Percentiles rank a stretch among this genome's conserved stretches.
phyloP scores from a whole-genome alignment of 2,797 vertebrate genomes.

The Jordanella pulchra region DNA sequence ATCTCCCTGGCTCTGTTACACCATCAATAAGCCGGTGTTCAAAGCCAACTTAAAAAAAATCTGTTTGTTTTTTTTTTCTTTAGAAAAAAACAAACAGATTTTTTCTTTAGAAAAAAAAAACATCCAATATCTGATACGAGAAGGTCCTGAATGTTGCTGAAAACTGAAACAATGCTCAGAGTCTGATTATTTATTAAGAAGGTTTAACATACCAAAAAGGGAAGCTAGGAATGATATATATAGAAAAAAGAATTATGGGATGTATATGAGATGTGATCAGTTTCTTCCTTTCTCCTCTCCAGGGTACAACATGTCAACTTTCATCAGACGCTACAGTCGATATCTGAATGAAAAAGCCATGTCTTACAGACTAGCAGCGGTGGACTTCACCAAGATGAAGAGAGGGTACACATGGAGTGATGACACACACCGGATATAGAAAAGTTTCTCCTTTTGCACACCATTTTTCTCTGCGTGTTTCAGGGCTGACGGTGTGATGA shows the following conservation, averaged over 20 bases:
- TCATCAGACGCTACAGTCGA: conserved; percentile 95
- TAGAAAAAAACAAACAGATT: too few relatives aligned
- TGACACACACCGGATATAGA: not conserved
- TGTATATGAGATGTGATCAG: conserved; percentile 5
- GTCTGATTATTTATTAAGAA: conserved; percentile 8
- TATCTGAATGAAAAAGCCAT: conserved; percentile 98
- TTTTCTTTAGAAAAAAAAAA: too few relatives aligned
- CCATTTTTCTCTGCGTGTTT: conserved; percentile 16
- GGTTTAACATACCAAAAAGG: not conserved
- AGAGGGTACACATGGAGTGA: conserved; percentile 82
- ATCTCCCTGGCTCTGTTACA: conserved; percentile 39
- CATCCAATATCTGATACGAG: conserved; percentile 21
- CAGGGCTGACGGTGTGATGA: conserved; percentile 91
- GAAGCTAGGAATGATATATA: not conserved
- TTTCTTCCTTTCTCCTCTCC: conserved; percentile 47
- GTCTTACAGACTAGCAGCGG: conserved; percentile 90
- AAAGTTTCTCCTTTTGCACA: not conserved
- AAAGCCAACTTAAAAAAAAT: conserved; percentile 34
- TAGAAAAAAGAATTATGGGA: conserved; percentile 10
- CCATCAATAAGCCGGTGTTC: conserved; percentile 54
- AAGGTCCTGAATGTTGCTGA: conserved; percentile 26
- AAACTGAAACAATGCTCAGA: conserved; percentile 25
- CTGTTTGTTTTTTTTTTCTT: not conserved
- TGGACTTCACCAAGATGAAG: conserved; percentile 98
- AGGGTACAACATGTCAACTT: conserved; percentile 96